These are phyloP conservation scores for Ia io DNA, from an alignment of 2,113 vertebrate genomes.

Conservation along the genomic window DNA sequence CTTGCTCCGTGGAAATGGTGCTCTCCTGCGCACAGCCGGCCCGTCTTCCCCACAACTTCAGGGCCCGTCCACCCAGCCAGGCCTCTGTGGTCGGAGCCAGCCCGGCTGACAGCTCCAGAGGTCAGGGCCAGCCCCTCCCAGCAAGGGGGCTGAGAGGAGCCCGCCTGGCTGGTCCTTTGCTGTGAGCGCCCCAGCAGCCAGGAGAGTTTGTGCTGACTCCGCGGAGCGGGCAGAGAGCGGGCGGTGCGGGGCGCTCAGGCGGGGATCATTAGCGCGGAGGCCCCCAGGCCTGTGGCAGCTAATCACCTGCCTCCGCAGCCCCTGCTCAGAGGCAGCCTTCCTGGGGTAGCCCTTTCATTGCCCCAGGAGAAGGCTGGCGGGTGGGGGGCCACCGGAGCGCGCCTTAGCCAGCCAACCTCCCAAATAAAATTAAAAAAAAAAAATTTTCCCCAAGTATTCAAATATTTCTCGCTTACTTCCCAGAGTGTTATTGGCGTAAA, in stretches of 20 bases:
- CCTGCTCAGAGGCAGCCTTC: constrained; percentile 56
- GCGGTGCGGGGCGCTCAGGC: constrained; percentile 67
- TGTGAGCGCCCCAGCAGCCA: constrained; percentile 39
- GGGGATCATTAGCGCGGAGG: constrained; percentile 65
- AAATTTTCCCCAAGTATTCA: constrained; percentile 70
- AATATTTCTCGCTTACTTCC: constrained; percentile 81
- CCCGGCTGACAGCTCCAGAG: constrained; percentile 20
- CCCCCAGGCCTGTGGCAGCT: constrained; percentile 68
- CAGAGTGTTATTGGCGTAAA: constrained; percentile 89
- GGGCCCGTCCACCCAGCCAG: neutral
- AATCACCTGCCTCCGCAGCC: constrained; percentile 33
- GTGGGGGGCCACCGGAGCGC: constrained; percentile 57
- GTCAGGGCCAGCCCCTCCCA: constrained; percentile 26
- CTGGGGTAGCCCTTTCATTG: constrained; percentile 60
- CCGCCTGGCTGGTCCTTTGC: neutral
- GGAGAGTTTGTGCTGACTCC: constrained; percentile 70
- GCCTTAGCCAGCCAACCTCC: constrained; percentile 53
- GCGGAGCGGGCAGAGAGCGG: too few relatives aligned
- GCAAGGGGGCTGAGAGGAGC: neutral
- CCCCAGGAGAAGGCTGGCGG: constrained; percentile 59
- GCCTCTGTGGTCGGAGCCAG: neutral
- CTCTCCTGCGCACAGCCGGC: rapidly evolving
- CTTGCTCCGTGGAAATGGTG: rapidly evolving
- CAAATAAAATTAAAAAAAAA: neutral
- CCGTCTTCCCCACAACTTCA: neutral